Base-by-base conservation (phyloP, 2,888 invertebrate genomes). In the Drosophila villosipedis region DNA sequence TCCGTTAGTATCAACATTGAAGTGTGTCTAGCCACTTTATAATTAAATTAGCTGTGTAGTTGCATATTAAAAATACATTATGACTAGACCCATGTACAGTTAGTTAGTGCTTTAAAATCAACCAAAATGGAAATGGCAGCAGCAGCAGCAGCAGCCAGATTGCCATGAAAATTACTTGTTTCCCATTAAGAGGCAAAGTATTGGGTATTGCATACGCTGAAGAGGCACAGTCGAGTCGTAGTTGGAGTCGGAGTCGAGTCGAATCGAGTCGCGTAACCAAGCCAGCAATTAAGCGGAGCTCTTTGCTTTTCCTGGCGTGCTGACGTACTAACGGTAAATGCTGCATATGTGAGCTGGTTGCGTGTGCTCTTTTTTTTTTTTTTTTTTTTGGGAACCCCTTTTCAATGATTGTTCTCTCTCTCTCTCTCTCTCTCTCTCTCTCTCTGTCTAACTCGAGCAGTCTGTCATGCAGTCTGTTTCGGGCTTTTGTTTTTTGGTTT, bases 281-380 rank as follows among this genome's bases (percentile, higher is more conserved):
- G 54, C 66, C 66, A 50, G 66, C 81, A 79, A 79, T 81, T 81
- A 79, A 66, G 54, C 66, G 52, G n/a, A 63, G 72, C 62, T 43
- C 61, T 41, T 14, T n/a, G 7, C 3, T 52, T 58, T 73, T 50
- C 33, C 67, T 73, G 57, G 47, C 43, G 28, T 50, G 55, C 59
- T 73, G 53, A 43, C 49, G 35, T 52, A 35, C 60, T 82, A 89
- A 90, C 89, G 89, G 86, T 86, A 90, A 90, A 90, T 76, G 90
- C 74, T 85, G 85, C 86, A 86, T 88, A 81, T 85, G 89, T 63
- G 58, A 61, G 39, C 47, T 47, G 70, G 54, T 71, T 78, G 84
- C 82, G 82, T 82, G 84, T 66, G 33, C 33, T 33, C 33, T 74
- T 63, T 65, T 43, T 47, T 76, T 66, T 66, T 12, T 14, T 33